A percentile compares a stretch with the other conserved stretches of the same genome.
These are phyloP conservation scores for Argya squamiceps DNA, from an alignment of 2,797 vertebrate species.

Conservation along the genomic window DNA sequence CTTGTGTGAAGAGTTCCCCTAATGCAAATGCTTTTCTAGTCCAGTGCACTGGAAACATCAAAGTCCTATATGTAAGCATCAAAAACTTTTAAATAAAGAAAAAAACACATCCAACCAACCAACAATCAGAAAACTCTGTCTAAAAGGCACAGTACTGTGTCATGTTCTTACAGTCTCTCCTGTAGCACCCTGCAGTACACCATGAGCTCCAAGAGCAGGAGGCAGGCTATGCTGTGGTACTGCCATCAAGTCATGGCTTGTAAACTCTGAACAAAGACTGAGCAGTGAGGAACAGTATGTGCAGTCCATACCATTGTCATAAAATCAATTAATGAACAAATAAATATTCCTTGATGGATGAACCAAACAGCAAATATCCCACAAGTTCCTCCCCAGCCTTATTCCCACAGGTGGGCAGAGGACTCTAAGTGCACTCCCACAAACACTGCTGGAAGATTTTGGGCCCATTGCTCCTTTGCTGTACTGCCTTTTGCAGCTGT, in stretches of 20 bases:
- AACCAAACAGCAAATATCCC: slow-evolving; percentile 35
- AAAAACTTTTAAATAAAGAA: not conserved
- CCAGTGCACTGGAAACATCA: not conserved
- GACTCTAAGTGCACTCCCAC: not conserved
- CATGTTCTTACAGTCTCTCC: not conserved
- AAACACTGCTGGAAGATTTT: not conserved
- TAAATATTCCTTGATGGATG: slow-evolving; percentile 62
- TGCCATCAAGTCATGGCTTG: slow-evolving; percentile 50
- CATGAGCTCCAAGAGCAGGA: not conserved
- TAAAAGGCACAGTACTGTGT: not conserved
- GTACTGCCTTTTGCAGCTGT: not conserved
- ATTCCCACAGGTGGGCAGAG: not conserved
- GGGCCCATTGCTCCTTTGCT: not conserved
- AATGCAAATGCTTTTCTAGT: not conserved
- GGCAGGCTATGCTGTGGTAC: not conserved
- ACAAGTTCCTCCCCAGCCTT: slow-evolving; percentile 14
- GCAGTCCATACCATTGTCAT: slow-evolving; percentile 54
- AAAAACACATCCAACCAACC: not conserved
- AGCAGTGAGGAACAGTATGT: slow-evolving; percentile 43
- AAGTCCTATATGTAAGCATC: not conserved
- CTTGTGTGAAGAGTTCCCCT: not conserved
- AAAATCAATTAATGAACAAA: slow-evolving; percentile 74
- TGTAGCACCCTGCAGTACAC: not conserved
- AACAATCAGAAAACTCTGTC: not conserved
- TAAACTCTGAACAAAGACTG: slow-evolving; percentile 68